Evolutionary conservation across 1,140 invertebrate species (phyloP), one percentile per base, ranked within the genome.

Genomic region (Rhynchophorus ferrugineus): DNA sequence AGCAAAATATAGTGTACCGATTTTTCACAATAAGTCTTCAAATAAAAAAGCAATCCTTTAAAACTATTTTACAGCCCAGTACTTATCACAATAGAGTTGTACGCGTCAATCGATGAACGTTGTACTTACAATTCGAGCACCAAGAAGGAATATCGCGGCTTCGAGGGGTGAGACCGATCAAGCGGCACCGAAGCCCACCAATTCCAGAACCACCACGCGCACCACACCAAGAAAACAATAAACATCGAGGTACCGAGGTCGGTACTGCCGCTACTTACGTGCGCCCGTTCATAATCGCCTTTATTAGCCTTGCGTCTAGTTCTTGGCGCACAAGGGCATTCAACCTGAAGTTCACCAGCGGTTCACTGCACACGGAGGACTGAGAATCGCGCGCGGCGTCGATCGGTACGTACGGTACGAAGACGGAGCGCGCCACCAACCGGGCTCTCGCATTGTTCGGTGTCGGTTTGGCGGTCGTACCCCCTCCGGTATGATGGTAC

Each of bases 311-410:
- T 59, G 57, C 43, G 29, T 59, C 21, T 53, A 51, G 44, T 54
- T 41, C 44, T 37, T 44, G 51, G 44, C 49, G 42, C 44, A 24
- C 37, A 58, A 59, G 57, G 57, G 57, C 57, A 56, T 55, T 59
- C 53, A 59, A 54, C 57, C 54, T 45, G 52, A 45, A 55, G 44
- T 46, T 56, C 52, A 51, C 44, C 45, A 50, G 44, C 46, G 45
- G 53, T 59, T 55, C 52, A 52, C 48, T 52, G 53, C 57, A 56
- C 57, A 59, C 46, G 50, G 57, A 50, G 54, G 44, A 59, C 57
- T 55, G 57, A 56, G 49, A 59, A 29, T 47, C 22, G 51, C 51
- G 51, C 17, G 44, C 7, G 24, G 19, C n/a, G 13, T 22, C n/a
- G 20, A 48, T 51, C 13, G 36, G 51, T 54, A 54, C 39, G 42